Evolutionary conservation across 1,140 invertebrate species (phyloP).

Genomic region (Danaus plexippus): DNA sequence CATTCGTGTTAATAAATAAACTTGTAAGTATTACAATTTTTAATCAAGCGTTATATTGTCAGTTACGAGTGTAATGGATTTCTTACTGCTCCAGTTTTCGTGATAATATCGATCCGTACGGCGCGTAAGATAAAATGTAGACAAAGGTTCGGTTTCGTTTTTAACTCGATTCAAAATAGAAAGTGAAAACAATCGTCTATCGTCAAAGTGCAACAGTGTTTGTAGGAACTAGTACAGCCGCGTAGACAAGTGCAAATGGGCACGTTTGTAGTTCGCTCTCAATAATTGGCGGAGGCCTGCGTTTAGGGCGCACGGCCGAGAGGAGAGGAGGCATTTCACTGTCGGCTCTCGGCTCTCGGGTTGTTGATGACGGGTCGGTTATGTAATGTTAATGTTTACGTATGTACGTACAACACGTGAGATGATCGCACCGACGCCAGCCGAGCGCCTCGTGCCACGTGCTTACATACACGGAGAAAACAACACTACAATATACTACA

Average conservation of each 20-base stretch:
- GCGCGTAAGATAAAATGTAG: too few relatives aligned
- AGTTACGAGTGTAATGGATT: too few relatives aligned
- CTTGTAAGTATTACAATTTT: too few relatives aligned
- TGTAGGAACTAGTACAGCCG: conserved; percentile 11
- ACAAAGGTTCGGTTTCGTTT: too few relatives aligned
- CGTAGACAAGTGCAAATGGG: conserved; percentile 9
- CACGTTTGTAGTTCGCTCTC: conserved; percentile 9
- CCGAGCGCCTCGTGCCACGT: conserved; percentile 38
- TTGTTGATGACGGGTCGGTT: conserved; percentile 65
- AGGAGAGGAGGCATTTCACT: conserved; percentile 43
- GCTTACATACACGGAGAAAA: conserved; percentile 51
- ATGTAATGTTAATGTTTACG: conserved; percentile 70
- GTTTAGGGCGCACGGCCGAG: conserved; percentile 19
- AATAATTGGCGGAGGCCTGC: conserved; percentile 16
- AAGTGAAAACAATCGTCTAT: conserved; percentile 14
- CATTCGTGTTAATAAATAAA: too few relatives aligned
- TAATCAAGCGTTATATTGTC: too few relatives aligned
- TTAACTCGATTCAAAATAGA: conserved; percentile 1
- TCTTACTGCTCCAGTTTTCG: too few relatives aligned
- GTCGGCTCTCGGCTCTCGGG: conserved; percentile 51
- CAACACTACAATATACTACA: conserved; percentile 7
- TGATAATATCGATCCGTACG: too few relatives aligned
- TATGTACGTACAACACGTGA: conserved; percentile 63
- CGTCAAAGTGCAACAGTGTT: conserved; percentile 1
- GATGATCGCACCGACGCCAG: conserved; percentile 22